Base-by-base conservation (phyloP, 2,888 invertebrate species). In the Melanargia galathea region DNA sequence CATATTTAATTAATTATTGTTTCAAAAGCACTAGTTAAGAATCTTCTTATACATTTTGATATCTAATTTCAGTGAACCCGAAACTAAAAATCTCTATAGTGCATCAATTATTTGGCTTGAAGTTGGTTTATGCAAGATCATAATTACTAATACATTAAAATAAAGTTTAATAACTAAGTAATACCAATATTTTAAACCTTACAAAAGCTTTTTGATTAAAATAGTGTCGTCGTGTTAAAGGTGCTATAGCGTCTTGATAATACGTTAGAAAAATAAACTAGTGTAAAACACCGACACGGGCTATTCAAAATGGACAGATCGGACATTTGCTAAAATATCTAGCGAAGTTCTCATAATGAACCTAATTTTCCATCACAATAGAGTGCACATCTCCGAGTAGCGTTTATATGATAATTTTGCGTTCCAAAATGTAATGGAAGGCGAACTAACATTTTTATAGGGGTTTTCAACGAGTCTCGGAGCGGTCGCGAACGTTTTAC, bases 381-480 rank as follows among this genome's bases (percentile, higher is more conserved):
- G 63, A 71, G 83, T 75, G 60, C 68, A 72, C 65, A 78, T 78
- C 82, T 51, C 73, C 64, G 35, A 70, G 75, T 62, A 56, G 48
- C 24, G 35, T 38, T 46, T 54, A 67, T 65, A n/a, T n/a, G n/a
- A n/a, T n/a, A 71, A 76, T 76, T 75, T 79, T 75, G 79, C 76
- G 80, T 77, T 78, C 81, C 78, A 75, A 82, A 85, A 84, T 83
- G 87, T 87, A 88, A 88, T 88, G 90, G 87, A 88, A 89, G 81
- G 83, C 79, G 83, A 86, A 82, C 85, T 87, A 87, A 89, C 88
- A 87, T 89, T 89, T 89, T 89, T 89, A 89, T 89, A 86, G 90
- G 82, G 87, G 87, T 84, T 58, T 87, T 81, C 84, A 89, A 89
- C 87, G 89, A 84, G 82, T 84, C 86, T 81, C 81, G 72, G 80